Evolutionary conservation across 2,888 invertebrate species (phyloP).

Genomic region (Volucella inflata): DNA sequence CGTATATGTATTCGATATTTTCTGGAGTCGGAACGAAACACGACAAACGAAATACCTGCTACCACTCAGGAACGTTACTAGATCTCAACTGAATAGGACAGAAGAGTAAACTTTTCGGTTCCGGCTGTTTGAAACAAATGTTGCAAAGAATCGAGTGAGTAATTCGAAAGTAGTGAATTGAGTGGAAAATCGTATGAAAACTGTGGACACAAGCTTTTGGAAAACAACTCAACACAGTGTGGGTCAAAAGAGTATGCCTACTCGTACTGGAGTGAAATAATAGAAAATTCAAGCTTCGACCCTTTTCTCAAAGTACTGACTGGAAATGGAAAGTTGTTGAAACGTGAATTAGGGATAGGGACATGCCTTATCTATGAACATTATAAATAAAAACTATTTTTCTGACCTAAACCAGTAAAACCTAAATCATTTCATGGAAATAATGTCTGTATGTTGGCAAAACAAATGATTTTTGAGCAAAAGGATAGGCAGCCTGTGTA

Average conservation of each 20-base stretch:
- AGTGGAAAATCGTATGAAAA: constrained; percentile 17
- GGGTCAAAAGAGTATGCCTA: neutral
- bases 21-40: constrained; percentile 19
- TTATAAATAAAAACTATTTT: no score
- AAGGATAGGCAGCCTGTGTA: no score
- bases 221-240: constrained; percentile 23
- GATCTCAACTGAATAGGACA: constrained; percentile 53
- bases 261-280: no score
- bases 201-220: neutral
- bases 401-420: no score
- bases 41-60: neutral
- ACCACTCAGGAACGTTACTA: constrained; percentile 24
- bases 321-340: no score
- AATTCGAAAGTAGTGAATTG: constrained; percentile 20
- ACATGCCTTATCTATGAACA: no score
- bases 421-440: no score
- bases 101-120: constrained; percentile 6
- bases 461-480: no score
- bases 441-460: no score
- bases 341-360: no score
- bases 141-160: constrained; percentile 52
- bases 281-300: no score
- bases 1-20: constrained; percentile 1
- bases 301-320: no score
- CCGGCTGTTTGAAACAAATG: constrained; percentile 17